Percentiles rank a stretch among this genome's conserved stretches.
phyloP scores from a whole-genome alignment of 2,113 vertebrate genomes.

The Lagopus muta region DNA sequence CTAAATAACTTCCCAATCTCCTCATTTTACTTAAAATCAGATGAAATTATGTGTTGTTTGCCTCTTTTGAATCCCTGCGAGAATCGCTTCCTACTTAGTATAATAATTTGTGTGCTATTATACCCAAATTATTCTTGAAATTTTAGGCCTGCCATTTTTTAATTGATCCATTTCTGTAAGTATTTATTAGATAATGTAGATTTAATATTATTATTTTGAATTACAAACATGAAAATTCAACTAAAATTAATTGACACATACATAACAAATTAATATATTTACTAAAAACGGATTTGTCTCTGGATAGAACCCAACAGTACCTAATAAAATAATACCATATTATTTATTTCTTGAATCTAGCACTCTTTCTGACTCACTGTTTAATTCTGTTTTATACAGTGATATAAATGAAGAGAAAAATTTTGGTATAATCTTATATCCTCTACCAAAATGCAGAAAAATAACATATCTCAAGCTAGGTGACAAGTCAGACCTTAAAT shows the following conservation, averaged over 20 bases:
- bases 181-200: not conserved
- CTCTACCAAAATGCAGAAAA: not conserved
- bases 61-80: not conserved
- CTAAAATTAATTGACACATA: not conserved
- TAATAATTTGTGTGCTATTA: not conserved
- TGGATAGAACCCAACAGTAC: not conserved
- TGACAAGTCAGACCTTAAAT: not conserved
- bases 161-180: not conserved
- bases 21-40: not conserved
- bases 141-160: not conserved
- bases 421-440: not conserved
- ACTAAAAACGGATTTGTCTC: not conserved
- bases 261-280: not conserved
- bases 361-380: not conserved
- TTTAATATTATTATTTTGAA: not conserved
- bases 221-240: not conserved
- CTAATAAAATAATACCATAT: not conserved
- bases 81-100: not conserved
- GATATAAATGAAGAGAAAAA: not conserved
- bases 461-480: not conserved
- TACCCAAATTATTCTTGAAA: not conserved
- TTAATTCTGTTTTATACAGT: not conserved
- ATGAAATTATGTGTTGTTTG: not conserved
- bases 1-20: not conserved
- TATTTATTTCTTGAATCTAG: not conserved